A percentile compares a stretch with the other conserved stretches of the same genome.
phyloP scores from a whole-genome alignment of 2,113 vertebrate genomes.

The Passer domesticus region DNA sequence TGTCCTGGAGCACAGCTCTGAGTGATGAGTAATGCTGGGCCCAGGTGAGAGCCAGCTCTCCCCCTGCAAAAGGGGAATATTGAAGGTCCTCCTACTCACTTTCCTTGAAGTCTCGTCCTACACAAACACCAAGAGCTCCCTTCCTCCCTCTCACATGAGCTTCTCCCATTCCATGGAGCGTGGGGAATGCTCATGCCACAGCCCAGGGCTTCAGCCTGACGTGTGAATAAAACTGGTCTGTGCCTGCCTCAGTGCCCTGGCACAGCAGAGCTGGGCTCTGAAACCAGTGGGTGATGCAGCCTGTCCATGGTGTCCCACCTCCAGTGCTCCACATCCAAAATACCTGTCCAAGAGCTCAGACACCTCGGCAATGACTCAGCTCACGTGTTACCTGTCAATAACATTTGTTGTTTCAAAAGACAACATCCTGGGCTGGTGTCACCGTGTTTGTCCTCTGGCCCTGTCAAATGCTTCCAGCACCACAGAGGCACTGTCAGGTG shows the following conservation, averaged over 20 bases:
- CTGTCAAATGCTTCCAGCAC: not conserved
- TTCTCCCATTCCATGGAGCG: not conserved
- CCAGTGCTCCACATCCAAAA: not conserved
- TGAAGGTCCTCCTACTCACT: not conserved
- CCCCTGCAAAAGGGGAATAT: not conserved
- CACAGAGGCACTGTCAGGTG: accelerated
- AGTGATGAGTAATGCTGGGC: not conserved
- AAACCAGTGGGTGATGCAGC: accelerated
- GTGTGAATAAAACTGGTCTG: not conserved
- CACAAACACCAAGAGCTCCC: not conserved
- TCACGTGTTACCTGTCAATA: not conserved
- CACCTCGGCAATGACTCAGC: not conserved
- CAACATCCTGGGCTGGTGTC: not conserved
- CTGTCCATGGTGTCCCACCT: not conserved
- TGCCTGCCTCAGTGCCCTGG: not conserved
- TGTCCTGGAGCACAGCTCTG: not conserved
- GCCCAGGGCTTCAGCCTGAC: not conserved
- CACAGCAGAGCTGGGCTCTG: not conserved
- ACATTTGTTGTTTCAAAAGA: not conserved
- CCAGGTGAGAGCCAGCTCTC: not conserved
- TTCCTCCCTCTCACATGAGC: not conserved
- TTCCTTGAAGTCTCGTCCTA: not conserved
- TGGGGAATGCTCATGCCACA: accelerated
- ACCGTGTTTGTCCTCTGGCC: not conserved
- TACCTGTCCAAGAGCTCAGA: not conserved